These are phyloP conservation scores for Caenorhabditis wallacei DNA, from an alignment of 2,888 invertebrate genomes.

Conservation along the genomic window DNA sequence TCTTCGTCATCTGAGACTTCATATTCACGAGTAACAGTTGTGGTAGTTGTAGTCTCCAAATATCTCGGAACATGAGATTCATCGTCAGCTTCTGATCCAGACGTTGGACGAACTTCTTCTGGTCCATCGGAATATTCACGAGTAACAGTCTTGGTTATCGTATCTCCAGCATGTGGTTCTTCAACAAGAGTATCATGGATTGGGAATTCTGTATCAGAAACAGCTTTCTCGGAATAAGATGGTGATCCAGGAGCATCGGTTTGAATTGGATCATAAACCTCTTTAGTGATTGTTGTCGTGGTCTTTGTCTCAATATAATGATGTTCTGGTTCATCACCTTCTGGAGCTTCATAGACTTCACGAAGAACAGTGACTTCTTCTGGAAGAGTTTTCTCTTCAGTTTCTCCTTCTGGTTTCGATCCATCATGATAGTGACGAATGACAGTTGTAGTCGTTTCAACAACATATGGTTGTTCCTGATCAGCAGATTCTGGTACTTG, in stretches of 20 bases:
- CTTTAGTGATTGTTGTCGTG: slow-evolving; percentile 31
- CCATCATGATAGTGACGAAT: slow-evolving; percentile 52
- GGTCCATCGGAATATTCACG: slow-evolving; percentile 38
- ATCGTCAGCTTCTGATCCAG: slow-evolving; percentile 59
- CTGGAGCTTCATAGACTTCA: slow-evolving; percentile 46
- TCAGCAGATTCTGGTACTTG: slow-evolving; percentile 5
- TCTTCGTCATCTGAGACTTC: slow-evolving; percentile 52
- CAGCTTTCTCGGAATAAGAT: slow-evolving; percentile 3
- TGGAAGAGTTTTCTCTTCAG: slow-evolving; percentile 20
- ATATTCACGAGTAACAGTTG: slow-evolving; percentile 50
- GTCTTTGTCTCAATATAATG: slow-evolving; percentile 53
- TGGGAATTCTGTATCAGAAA: slow-evolving; percentile 14
- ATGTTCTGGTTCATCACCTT: slow-evolving; percentile 48
- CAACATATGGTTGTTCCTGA: slow-evolving; percentile 25
- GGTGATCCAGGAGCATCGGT: slow-evolving; percentile 32
- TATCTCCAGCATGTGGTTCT: slow-evolving; percentile 35
- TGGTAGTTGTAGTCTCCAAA: slow-evolving; percentile 52
- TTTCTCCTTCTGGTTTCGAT: slow-evolving; percentile 14
- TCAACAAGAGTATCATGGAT: slow-evolving; percentile 5
- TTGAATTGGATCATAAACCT: slow-evolving; percentile 23
- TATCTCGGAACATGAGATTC: slow-evolving; percentile 46
- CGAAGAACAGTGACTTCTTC: slow-evolving; percentile 45
- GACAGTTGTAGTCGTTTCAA: slow-evolving; percentile 35
- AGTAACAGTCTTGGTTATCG: slow-evolving; percentile 32
- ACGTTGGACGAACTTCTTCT: slow-evolving; percentile 42